A percentile compares a stretch with the other conserved stretches of the same genome.
phyloP scores from a whole-genome alignment of 2,113 vertebrate genomes.

The Ivindomyrus marchei region DNA sequence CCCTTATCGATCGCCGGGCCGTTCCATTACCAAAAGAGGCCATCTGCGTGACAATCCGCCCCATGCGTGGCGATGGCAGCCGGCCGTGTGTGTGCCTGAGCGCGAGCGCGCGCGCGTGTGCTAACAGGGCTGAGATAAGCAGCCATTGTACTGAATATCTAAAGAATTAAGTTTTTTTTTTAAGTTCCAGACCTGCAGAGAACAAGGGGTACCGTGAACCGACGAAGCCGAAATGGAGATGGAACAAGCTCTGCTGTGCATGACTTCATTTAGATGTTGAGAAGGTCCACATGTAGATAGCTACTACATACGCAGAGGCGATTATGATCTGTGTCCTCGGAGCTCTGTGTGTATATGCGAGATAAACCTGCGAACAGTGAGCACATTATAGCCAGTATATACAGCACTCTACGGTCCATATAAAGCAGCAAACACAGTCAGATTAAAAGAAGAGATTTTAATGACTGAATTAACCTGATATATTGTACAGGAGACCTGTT shows the following conservation, averaged over 20 bases:
- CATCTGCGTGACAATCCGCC: conserved; percentile 77
- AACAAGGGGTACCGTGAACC: not conserved
- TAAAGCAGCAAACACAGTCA: not conserved
- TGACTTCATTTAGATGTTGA: conserved; percentile 55
- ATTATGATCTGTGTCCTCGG: not conserved
- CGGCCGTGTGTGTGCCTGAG: not conserved
- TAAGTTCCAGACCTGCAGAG: not conserved
- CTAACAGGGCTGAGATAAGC: conserved; percentile 28
- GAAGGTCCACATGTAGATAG: not conserved
- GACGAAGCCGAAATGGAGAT: conserved; percentile 35
- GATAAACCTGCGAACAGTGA: not conserved
- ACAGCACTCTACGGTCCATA: not conserved
- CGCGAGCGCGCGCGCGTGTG: conserved; percentile 4
- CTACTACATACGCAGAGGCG: not conserved
- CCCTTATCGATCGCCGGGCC: conserved; percentile 71
- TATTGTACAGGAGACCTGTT: not conserved
- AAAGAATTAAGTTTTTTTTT: conserved; percentile 56
- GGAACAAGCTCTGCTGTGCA: conserved; percentile 55
- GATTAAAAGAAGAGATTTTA: not conserved
- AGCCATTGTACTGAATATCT: conserved; percentile 46
- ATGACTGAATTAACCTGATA: not conserved
- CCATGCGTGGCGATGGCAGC: conserved; percentile 73
- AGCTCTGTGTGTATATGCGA: not conserved
- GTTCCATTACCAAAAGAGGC: conserved; percentile 64
- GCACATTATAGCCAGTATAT: not conserved